Base-by-base conservation (phyloP, 2,113 vertebrate species). In the Hylia prasina region DNA sequence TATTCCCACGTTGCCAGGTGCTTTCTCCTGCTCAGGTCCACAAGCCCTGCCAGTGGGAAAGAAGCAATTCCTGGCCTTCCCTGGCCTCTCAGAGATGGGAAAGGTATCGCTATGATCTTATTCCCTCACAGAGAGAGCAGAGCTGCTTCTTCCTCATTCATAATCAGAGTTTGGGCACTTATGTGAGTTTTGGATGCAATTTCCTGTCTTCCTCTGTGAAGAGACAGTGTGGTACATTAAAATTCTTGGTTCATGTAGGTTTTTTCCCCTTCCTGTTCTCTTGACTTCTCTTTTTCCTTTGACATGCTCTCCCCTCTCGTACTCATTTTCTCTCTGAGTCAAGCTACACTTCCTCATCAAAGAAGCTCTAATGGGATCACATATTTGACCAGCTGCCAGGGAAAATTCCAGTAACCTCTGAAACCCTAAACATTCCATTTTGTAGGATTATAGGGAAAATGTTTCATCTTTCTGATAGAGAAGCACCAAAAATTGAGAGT, bases 321-420 rank as follows among this genome's bases (percentile, higher is more conserved):
- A 21, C 64, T 92, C 45, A 75, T 86, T 93, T 96, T 96, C 92
- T 91, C 51, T 93, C 56, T 28, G 79, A 95, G 88, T 94, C 90
- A 95, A 96, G 79, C 75, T 92, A 92, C 69, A 75, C 81, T 96
- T 96, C 94, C 85, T 96, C 96, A 93, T 96, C 93, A 97, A 92
- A 94, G 93, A 93, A 85, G 71, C 87, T 94, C 96, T 98, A 94
- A 98, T 94, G 94, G 94, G 94, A 95, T 96, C 92, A 94, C 92
- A 92, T 97, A 89, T 95, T 89, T 42, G n/a, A 97, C 96, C 95
- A 63, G 66, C 94, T 97, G 91, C 97, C 95, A 92, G 87, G 81
- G 82, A 97, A 97, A 97, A 97, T 98, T 98, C 94, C 96, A 94
- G 88, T 94, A 95, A 95, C 94, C 73, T 64, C 66, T 1, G 27